These are phyloP conservation scores for Alloplasta piceator DNA, from an alignment of 2,888 invertebrate species.

Conservation along the genomic window DNA sequence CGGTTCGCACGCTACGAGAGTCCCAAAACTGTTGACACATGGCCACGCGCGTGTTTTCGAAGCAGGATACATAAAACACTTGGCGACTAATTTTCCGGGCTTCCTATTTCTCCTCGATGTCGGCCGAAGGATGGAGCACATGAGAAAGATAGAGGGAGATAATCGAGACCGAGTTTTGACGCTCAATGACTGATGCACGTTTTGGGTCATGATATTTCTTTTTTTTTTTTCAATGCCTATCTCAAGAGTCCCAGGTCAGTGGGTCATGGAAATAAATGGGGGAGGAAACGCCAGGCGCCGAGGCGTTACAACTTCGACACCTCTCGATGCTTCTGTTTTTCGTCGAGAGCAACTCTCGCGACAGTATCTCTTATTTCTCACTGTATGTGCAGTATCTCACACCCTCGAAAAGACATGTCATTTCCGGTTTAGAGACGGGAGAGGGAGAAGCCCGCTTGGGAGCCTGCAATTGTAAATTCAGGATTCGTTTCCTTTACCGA, in stretches of 20 bases:
- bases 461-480: background rate
- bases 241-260: conserved; percentile 66
- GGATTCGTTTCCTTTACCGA: conserved; percentile 55
- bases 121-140: conserved; percentile 18
- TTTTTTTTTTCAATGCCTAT: conserved; percentile 13
- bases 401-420: conserved; percentile 75
- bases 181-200: conserved; percentile 76
- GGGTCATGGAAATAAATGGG: conserved; percentile 57
- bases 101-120: conserved; percentile 57
- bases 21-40: conserved; percentile 28
- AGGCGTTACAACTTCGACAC: conserved; percentile 60
- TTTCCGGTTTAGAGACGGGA: conserved; percentile 49
- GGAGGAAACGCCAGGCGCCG: conserved; percentile 75
- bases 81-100: conserved; percentile 79
- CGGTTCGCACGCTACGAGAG: conserved; percentile 55
- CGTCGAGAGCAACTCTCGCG: conserved; percentile 61
- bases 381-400: conserved; percentile 33
- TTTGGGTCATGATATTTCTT: conserved; percentile 33
- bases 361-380: conserved; percentile 43
- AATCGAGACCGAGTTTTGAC: conserved; percentile 72
- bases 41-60: conserved; percentile 59
- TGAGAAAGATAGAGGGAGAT: conserved; percentile 34
- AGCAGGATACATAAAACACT: conserved; percentile 80
- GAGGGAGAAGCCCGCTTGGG: background rate
- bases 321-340: conserved; percentile 74